Conservation (phyloP, 2,113 vertebrate species). For the Menura novaehollandiae region DNA sequence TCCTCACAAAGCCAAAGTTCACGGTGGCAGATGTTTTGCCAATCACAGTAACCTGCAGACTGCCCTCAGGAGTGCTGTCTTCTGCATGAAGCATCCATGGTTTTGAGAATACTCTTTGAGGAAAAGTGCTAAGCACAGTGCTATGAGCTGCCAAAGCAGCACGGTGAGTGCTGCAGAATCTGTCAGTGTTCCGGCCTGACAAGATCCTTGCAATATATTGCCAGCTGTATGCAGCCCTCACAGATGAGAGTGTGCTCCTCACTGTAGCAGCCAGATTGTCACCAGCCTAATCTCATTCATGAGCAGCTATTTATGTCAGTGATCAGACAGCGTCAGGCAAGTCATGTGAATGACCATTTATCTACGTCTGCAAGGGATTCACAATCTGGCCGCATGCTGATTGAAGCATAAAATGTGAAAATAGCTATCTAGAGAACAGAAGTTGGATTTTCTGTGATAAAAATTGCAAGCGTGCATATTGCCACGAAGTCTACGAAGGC, state of each 20-base stretch:
- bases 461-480: neutral
- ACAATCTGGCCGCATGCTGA: neutral
- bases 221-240: neutral
- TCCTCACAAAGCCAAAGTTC: neutral
- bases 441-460: neutral
- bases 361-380: neutral
- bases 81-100: neutral
- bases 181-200: neutral
- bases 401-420: neutral
- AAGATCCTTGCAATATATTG: neutral
- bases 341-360: neutral
- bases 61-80: neutral
- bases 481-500: neutral
- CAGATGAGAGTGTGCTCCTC: neutral
- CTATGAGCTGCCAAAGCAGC: neutral
- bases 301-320: neutral
- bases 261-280: neutral
- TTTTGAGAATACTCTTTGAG: neutral
- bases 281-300: neutral
- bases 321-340: neutral
- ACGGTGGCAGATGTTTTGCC: neutral
- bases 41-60: accelerated
- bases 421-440: neutral
- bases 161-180: neutral
- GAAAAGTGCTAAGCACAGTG: neutral